A percentile compares a stretch with the other conserved stretches of the same genome.
These are phyloP conservation scores for Acanthiza pusilla DNA, from an alignment of 2,797 vertebrate species.

Conservation along the genomic window DNA sequence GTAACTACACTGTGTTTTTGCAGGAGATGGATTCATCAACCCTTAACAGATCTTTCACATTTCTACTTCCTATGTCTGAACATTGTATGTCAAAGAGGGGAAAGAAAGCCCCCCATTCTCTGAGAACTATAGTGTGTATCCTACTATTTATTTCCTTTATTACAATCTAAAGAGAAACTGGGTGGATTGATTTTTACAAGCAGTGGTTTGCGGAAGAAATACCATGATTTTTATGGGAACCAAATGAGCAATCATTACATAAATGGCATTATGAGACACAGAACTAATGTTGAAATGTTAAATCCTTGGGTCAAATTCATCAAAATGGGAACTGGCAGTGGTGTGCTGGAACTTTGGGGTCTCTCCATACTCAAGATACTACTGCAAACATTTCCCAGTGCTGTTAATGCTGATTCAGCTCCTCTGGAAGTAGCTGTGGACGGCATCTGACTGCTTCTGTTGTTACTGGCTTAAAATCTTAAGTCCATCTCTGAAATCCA, in stretches of 20 bases:
- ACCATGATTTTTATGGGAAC: conserved; percentile 68
- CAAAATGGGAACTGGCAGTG: conserved; percentile 60
- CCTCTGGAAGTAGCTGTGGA: background rate
- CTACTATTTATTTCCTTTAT: background rate
- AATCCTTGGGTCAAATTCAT: conserved; percentile 58
- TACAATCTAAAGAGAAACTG: background rate
- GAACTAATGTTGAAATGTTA: conserved; percentile 61
- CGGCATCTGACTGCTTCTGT: background rate
- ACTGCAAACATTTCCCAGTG: background rate
- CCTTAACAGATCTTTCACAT: background rate
- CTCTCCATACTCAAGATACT: background rate
- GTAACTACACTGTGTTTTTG: background rate
- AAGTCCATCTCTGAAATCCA: background rate
- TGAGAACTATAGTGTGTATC: background rate
- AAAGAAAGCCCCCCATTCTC: background rate
- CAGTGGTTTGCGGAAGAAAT: conserved; percentile 68
- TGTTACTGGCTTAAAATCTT: background rate
- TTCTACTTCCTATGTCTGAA: background rate
- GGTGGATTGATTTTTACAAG: conserved; percentile 51
- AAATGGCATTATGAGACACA: conserved; percentile 45
- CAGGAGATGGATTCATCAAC: background rate
- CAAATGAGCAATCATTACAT: conserved; percentile 63
- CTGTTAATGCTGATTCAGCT: background rate
- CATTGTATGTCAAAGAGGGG: background rate
- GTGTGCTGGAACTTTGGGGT: background rate